These are phyloP conservation scores for Eucera pruinosa DNA, from an alignment of 2,888 invertebrate genomes.

Conservation along the genomic window DNA sequence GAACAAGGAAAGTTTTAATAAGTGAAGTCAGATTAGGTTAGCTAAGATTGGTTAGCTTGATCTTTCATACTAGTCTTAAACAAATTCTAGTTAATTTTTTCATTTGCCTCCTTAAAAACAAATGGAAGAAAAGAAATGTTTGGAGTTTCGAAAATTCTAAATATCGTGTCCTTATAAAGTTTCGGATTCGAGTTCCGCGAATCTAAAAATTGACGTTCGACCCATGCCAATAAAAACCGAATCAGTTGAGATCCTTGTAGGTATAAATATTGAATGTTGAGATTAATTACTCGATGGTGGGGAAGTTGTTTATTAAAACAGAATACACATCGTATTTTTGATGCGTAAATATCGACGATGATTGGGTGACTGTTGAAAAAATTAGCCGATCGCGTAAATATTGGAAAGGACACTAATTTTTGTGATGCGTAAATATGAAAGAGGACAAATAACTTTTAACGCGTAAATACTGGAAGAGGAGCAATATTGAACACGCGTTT, in stretches of 20 bases:
- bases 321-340: neutral
- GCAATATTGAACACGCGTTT: neutral
- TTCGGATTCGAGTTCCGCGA: no score
- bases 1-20: no score
- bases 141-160: no score
- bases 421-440: neutral
- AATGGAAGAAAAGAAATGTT: no score
- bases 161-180: no score
- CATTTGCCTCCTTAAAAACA: no score
- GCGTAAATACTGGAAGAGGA: neutral
- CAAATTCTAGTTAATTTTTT: no score
- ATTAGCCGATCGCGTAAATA: neutral
- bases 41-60: no score
- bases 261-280: neutral
- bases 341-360: neutral
- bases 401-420: neutral
- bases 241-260: conserved; percentile 1
- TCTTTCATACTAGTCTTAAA: no score
- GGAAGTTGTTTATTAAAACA: neutral
- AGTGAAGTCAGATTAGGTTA: no score
- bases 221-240: no score
- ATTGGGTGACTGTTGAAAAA: neutral
- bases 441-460: neutral
- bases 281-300: neutral
- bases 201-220: no score